Percentiles rank a stretch among this genome's conserved stretches.
Conservation (phyloP, 2,797 vertebrate species). For the Microctenopoma steveboyesi region DNA sequence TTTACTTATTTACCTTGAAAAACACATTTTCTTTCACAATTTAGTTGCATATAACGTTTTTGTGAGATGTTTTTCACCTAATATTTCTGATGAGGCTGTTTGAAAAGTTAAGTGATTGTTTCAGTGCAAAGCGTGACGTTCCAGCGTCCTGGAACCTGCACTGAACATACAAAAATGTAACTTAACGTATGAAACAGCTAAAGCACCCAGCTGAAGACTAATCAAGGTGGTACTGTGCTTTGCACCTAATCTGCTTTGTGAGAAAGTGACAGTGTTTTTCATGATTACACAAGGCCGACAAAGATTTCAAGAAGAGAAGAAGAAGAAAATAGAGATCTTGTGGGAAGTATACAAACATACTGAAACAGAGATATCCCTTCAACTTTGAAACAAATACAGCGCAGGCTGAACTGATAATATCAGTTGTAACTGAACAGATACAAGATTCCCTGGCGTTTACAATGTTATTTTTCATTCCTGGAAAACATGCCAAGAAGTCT, state of each 20-base stretch:
- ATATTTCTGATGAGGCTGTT: constrained; percentile 11
- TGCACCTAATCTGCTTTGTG: constrained; percentile 20
- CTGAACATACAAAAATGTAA: constrained; percentile 1
- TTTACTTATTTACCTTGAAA: too few relatives aligned
- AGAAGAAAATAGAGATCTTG: background rate
- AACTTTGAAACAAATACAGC: constrained; percentile 55
- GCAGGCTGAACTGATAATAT: constrained; percentile 53
- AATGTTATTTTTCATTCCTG: constrained; percentile 41
- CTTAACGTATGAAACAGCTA: background rate
- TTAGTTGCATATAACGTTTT: too few relatives aligned
- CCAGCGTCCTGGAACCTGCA: background rate
- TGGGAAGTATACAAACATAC: constrained; percentile 12
- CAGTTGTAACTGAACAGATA: constrained; percentile 57
- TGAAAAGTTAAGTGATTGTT: constrained; percentile 18
- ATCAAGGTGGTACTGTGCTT: background rate
- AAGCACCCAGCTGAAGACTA: background rate
- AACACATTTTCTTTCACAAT: too few relatives aligned
- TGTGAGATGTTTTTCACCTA: background rate
- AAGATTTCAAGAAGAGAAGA: background rate
- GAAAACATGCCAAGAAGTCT: constrained; percentile 51
- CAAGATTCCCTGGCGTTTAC: constrained; percentile 40
- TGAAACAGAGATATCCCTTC: constrained; percentile 30
- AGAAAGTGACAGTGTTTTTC: constrained; percentile 24
- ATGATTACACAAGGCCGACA: constrained; percentile 16
- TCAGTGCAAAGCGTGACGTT: constrained; percentile 10